Base-by-base conservation (phyloP, 2,797 vertebrate species). In the Tragelaphus oryx region DNA sequence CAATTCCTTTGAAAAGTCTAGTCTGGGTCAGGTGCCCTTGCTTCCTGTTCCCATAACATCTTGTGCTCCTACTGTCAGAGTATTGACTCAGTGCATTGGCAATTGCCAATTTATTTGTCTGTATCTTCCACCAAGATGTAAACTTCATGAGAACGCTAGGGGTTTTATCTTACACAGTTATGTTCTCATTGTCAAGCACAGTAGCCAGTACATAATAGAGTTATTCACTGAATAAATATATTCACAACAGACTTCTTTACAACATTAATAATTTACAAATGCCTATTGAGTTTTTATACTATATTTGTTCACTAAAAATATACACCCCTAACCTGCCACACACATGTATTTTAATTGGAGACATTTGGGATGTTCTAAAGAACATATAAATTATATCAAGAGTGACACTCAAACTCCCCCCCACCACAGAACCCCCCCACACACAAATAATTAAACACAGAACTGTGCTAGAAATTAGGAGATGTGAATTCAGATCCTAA, bases 1-100 rank as follows among this genome's bases (percentile, higher is more conserved):
- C 28, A 33, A 5, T 68, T 85, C 60, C 87, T 93, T 74, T 88
- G 54, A 91, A 85, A 87, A 91, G 54, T 91, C 60, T 71, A 30
- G 55, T 65, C 71, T 95, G 75, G 18, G 75, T 95, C 84, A 68
- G 83, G 52, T 95, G 62, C 89, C 33, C 60, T 37, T 91, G 80
- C 68, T 95, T 96, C 94, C 93, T 89, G 33, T 96, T 95, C 91
- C 68, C 68, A n/a, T 84, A 79, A 76, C 46, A 76, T 87, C 68
- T 81, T 92, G 59, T 74, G 60, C 46, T 60, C 75, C n/a, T 68
- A 85, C 89, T 82, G n/a, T 74, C 78, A 85, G 16, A 89, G 75
- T 65, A 57, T 79, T 96, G 86, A 94, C 75, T 88, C 79, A 48
- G 74, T 80, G n/a, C 30, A 46, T 84, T 92, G 30, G 18, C 89